These are phyloP conservation scores for Dromas ardeola DNA, from an alignment of 2,113 vertebrate genomes.

Conservation along the genomic window DNA sequence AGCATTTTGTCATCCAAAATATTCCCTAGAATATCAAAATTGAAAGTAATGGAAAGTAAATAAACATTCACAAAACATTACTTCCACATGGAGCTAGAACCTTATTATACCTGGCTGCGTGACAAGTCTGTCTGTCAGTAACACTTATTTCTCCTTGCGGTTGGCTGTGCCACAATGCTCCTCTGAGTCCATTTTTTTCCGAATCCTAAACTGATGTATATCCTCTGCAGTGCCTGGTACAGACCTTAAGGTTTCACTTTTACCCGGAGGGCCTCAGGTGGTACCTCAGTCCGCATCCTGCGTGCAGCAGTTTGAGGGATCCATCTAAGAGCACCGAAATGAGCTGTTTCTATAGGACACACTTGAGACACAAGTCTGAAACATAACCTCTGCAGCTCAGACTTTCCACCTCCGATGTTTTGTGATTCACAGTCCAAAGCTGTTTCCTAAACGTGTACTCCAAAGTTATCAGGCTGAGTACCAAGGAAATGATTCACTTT, in stretches of 20 bases:
- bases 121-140: conserved; percentile 51
- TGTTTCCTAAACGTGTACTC: conserved; percentile 3
- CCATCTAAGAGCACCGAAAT: background rate
- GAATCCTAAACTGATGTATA: background rate
- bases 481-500: conserved; percentile 45
- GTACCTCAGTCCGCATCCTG: background rate
- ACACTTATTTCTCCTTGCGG: background rate
- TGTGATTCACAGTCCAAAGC: conserved; percentile 12
- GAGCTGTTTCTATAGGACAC: background rate
- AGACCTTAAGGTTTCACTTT: background rate
- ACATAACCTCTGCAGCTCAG: background rate
- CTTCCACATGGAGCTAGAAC: conserved; percentile 21
- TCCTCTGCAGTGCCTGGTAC: background rate
- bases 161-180: background rate
- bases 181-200: background rate
- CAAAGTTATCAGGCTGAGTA: conserved; percentile 7
- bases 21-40: conserved; percentile 23
- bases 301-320: background rate
- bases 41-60: conserved; percentile 36
- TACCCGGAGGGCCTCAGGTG: background rate
- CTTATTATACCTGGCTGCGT: conserved; percentile 22
- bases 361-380: background rate
- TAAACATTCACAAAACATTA: conserved; percentile 42
- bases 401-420: background rate
- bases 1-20: conserved; percentile 30